Evolutionary conservation across 2,113 vertebrate species (phyloP), one percentile per base, ranked within the genome.

Genomic region (Gymnorhina tibicen): DNA sequence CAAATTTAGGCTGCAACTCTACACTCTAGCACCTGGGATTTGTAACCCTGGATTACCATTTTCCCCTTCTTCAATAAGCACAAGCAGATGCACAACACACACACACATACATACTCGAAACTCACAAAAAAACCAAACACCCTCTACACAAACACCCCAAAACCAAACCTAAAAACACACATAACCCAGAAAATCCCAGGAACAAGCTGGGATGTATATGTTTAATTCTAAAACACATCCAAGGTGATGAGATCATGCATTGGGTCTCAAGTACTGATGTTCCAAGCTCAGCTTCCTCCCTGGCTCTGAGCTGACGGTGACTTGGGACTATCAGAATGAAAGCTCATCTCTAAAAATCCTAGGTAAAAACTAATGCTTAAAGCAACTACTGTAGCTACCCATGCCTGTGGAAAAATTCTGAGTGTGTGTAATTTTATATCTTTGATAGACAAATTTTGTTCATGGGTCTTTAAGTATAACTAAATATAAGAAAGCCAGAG

Each of bases 91-190:
- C 21, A 67, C 28, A 73, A 60, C 24, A 68, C 18, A 62, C 15
- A 66, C 14, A 35, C 20, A 83, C 7, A 47, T 2, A 16, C 16
- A n/a, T 11, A 59, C 18, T 42, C 0, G 0, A 73, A 74, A 67
- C 7, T 39, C 49, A 33, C 27, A 49, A 52, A 77, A 41, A 56
- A 30, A 0, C 3, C 7, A 7, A 74, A 63, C 2, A 2, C 3
- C 2, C 4, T 11, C 14, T n/a, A 59, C 27, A 66, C 5, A 46
- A 7, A 16, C 15, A 7, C 6, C 1, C 8, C 7, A 11, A n/a
- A 74, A 47, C 9, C 12, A 47, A 69, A 39, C 1, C 8, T 32
- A 46, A 42, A 59, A 6, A 4, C 7, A 42, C 26, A 44, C 26
- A 46, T 1, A 67, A 59, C 5, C 3, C 17, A 23, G 11, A 80